These are phyloP conservation scores for Caenorhabditis auriculariae DNA, from an alignment of 2,888 invertebrate genomes.

Conservation along the genomic window DNA sequence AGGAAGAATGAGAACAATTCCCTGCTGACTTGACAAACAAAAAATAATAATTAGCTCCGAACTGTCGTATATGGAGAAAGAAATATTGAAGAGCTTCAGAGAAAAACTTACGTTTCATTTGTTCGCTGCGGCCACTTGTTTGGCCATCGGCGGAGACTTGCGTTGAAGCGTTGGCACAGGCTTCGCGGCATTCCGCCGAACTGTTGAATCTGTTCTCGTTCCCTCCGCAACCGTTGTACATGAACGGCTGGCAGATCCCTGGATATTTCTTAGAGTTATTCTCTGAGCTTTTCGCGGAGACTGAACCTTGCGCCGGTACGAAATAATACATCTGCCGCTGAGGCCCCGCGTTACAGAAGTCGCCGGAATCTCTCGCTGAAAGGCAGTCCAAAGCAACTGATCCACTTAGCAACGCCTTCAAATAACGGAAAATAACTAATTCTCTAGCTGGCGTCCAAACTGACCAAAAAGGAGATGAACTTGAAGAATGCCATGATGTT, in stretches of 20 bases:
- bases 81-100: too few species aligned
- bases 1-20: too few species aligned
- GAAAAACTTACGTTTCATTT: constrained; percentile 22
- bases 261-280: constrained; percentile 1
- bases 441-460: too few species aligned
- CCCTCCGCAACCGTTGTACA: constrained; percentile 56
- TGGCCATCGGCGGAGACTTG: constrained; percentile 13
- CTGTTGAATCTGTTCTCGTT: constrained; percentile 43
- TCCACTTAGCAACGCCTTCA: too few species aligned
- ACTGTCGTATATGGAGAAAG: too few species aligned
- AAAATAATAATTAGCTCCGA: too few species aligned
- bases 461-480: too few species aligned
- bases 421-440: too few species aligned
- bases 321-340: constrained; percentile 16
- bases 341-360: constrained; percentile 4
- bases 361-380: constrained; percentile 11
- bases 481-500: too few species aligned
- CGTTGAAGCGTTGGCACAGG: constrained; percentile 25
- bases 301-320: neutral
- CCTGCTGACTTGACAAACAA: too few species aligned
- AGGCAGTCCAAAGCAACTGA: too few species aligned
- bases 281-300: neutral
- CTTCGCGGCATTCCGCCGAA: constrained; percentile 35
- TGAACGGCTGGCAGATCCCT: constrained; percentile 60
- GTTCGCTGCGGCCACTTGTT: constrained; percentile 13